These are phyloP conservation scores for Colossoma macropomum DNA, from an alignment of 2,113 vertebrate species.

Conservation along the genomic window DNA sequence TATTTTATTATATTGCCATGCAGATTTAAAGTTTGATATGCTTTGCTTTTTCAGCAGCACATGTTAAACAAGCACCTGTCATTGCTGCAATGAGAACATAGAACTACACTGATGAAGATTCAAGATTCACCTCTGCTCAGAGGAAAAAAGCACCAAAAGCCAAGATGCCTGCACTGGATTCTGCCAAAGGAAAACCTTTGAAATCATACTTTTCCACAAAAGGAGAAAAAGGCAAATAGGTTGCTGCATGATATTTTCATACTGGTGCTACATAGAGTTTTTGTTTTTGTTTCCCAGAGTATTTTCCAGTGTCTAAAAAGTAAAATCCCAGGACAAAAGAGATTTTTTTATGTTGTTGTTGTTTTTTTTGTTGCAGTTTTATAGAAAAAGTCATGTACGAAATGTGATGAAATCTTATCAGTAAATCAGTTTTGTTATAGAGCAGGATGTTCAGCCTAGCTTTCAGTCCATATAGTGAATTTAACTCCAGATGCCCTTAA, in stretches of 20 bases:
- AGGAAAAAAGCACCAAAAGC: conserved; percentile 74
- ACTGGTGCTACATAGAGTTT: conserved; percentile 85
- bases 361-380: conserved; percentile 61
- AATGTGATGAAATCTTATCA: conserved; percentile 59
- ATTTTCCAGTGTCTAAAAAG: conserved; percentile 67
- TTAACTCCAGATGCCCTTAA: conserved; percentile 15
- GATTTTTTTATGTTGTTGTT: conserved; percentile 51
- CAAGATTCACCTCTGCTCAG: conserved; percentile 77
- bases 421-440: conserved; percentile 35
- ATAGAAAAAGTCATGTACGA: conserved; percentile 63
- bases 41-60: conserved; percentile 62
- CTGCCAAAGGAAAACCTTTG: conserved; percentile 77
- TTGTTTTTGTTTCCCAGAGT: conserved; percentile 55
- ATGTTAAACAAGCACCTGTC: conserved; percentile 65
- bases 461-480: conserved; percentile 21
- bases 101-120: conserved; percentile 48
- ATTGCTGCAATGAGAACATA: conserved; percentile 81
- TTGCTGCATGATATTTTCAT: conserved; percentile 78
- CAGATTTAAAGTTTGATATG: neutral
- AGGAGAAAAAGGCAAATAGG: conserved; percentile 64
- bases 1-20: neutral
- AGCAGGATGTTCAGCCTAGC: neutral
- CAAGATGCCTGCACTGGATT: conserved; percentile 85
- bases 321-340: conserved; percentile 64
- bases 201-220: conserved; percentile 66